Conservation (phyloP, 2,113 vertebrate genomes). For the Cyprinus carpio region DNA sequence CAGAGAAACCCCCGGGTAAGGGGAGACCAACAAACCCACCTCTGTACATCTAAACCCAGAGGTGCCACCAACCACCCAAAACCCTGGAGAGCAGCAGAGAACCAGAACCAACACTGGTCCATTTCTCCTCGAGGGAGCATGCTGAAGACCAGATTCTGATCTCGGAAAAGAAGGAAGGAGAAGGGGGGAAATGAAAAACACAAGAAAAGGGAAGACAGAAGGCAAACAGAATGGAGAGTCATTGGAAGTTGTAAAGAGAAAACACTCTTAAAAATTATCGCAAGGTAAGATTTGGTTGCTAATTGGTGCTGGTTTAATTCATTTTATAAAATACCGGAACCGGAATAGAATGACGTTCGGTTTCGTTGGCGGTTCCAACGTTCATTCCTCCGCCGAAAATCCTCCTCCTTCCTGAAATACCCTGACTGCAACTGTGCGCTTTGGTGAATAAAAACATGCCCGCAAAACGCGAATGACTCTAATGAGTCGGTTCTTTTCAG, state of each 20-base stretch:
- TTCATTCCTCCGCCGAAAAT: neutral
- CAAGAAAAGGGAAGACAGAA: conserved; percentile 55
- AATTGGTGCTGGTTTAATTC: neutral
- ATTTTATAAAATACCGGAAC: neutral
- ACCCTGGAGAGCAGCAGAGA: neutral
- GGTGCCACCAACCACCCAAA: conserved; percentile 15
- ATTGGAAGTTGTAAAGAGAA: conserved; percentile 71
- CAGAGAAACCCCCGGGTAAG: conserved; percentile 20
- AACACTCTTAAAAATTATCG: conserved; percentile 68
- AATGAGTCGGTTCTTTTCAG: neutral
- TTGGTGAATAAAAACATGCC: neutral
- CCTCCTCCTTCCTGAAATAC: neutral
- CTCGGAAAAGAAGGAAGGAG: conserved; percentile 36
- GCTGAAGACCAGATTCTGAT: conserved; percentile 52
- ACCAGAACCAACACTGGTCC: conserved; percentile 28
- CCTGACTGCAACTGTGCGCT: neutral
- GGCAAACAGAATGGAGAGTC: conserved; percentile 61
- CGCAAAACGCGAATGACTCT: neutral
- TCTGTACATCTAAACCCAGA: conserved; percentile 30
- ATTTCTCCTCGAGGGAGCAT: conserved; percentile 48
- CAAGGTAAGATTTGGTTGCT: conserved; percentile 68
- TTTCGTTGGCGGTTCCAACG: neutral
- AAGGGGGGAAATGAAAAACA: conserved; percentile 35
- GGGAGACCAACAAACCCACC: neutral
- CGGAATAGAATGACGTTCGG: neutral